phyloP scores from a whole-genome alignment of 2,888 invertebrate species.

The Nectonema munidae region DNA sequence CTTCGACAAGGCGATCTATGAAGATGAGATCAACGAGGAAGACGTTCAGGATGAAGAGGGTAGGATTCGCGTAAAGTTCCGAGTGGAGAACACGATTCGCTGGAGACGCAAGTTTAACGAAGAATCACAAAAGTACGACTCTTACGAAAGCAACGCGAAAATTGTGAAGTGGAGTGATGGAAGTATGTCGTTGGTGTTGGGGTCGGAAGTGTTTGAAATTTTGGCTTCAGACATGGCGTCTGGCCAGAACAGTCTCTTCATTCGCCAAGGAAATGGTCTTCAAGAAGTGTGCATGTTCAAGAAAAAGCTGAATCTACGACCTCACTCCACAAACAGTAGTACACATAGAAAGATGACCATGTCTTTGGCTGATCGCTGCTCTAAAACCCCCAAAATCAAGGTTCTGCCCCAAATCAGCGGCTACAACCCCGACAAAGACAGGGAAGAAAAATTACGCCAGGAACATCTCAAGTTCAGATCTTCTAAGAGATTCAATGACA shows the following conservation, averaged over 20 bases:
- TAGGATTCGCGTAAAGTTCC: constrained; percentile 35
- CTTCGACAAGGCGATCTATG: constrained; percentile 67
- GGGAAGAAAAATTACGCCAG: too few relatives aligned
- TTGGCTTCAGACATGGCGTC: constrained; percentile 52
- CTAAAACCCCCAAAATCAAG: constrained; percentile 70
- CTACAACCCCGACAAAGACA: too few relatives aligned
- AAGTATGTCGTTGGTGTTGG: constrained; percentile 65
- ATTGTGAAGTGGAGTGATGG: constrained; percentile 92
- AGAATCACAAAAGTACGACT: constrained; percentile 34
- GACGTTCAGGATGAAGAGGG: constrained; percentile 91
- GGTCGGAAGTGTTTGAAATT: constrained; percentile 86
- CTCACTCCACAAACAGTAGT: constrained; percentile 89
- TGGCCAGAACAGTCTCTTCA: constrained; percentile 83
- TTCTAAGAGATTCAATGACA: too few relatives aligned
- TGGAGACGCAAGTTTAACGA: constrained; percentile 38
- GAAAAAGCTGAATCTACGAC: constrained; percentile 40
- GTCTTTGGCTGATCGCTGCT: constrained; percentile 67
- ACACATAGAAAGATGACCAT: constrained; percentile 96
- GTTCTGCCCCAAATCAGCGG: constrained; percentile 57
- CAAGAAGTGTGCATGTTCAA: constrained; percentile 88
- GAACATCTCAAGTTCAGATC: too few relatives aligned
- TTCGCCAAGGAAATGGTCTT: constrained; percentile 79
- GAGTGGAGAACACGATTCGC: constrained; percentile 80
- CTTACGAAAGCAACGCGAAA: constrained; percentile 66
- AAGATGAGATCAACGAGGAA: constrained; percentile 93